Percentiles rank a stretch among this genome's conserved stretches.
These are phyloP conservation scores for Aphelocoma coerulescens DNA, from an alignment of 2,113 vertebrate species.

Conservation along the genomic window DNA sequence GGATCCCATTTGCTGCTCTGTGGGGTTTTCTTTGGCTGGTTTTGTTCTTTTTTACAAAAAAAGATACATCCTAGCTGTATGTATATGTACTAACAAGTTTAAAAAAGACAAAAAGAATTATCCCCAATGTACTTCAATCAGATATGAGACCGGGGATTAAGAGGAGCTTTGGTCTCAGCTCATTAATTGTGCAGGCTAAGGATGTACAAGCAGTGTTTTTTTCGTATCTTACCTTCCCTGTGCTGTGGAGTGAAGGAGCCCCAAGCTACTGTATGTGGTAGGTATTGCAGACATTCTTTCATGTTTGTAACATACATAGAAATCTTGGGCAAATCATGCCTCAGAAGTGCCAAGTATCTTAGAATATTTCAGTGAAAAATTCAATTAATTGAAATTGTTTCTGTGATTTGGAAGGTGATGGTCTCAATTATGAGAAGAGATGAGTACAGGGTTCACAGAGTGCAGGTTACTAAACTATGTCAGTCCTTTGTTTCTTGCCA, in stretches of 20 bases:
- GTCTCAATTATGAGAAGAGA: not conserved
- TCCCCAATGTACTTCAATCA: not conserved
- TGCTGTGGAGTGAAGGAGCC: not conserved
- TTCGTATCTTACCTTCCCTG: not conserved
- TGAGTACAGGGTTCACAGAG: not conserved
- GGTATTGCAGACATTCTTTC: not conserved
- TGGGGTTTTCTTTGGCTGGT: not conserved
- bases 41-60: not conserved
- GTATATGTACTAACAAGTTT: not conserved
- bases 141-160: fast-evolving
- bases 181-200: not conserved
- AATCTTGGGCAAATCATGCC: not conserved
- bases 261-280: not conserved
- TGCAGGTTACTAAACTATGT: not conserved
- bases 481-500: not conserved
- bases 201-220: not conserved
- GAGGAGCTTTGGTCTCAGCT: not conserved
- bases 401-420: not conserved
- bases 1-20: not conserved
- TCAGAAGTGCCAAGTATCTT: not conserved
- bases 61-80: not conserved
- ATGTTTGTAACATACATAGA: not conserved
- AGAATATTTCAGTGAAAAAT: not conserved
- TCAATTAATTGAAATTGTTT: not conserved
- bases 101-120: not conserved